Base-by-base conservation (phyloP, 2,797 vertebrate genomes). In the Ambastaia sidthimunki region DNA sequence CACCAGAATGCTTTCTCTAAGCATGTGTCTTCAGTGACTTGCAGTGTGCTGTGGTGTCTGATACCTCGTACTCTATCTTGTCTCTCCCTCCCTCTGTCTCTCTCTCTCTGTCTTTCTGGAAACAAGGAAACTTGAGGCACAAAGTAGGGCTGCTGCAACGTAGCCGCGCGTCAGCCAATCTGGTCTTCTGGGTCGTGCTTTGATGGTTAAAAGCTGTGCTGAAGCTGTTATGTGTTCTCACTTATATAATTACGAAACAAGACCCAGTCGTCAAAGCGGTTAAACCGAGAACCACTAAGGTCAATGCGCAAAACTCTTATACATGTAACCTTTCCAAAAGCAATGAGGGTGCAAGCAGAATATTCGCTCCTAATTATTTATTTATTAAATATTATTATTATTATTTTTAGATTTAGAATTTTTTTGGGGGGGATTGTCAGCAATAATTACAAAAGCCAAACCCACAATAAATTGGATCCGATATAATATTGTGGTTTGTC, bases 91-190 rank as follows among this genome's bases (percentile, higher is more conserved):
- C n/a, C 21, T 23, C 47, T 83, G 0, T 47, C 80, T 50, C 70
- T 54, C 73, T 82, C 23, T 71, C 81, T 79, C 62, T 37, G 18
- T 7, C 15, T 68, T 23, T 23, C 34, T 73, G 78, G 48, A 68
- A 54, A 67, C 74, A 76, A 80, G 74, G 47, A 79, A 74, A 31
- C 83, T 87, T 74, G 78, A 77, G 82, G 78, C 69, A 57, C 52
- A 41, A 85, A 85, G 82, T 82, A 89, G 85, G 47, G 86, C 83
- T 88, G 87, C 80, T 87, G 85, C 85, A 75, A 89, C 87, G 91
- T 93, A 92, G 92, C 82, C 86, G 83, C 82, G 90, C 91, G 89
- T 92, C 92, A 93, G 89, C 87, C 89, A 81, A 84, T 82, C 76
- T 80, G 48, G 84, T 89, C 86, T 91, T 92, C 90, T 89, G 91